Evolutionary conservation across 2,888 invertebrate genomes (phyloP).

Genomic region (Halictus quadricinctus): DNA sequence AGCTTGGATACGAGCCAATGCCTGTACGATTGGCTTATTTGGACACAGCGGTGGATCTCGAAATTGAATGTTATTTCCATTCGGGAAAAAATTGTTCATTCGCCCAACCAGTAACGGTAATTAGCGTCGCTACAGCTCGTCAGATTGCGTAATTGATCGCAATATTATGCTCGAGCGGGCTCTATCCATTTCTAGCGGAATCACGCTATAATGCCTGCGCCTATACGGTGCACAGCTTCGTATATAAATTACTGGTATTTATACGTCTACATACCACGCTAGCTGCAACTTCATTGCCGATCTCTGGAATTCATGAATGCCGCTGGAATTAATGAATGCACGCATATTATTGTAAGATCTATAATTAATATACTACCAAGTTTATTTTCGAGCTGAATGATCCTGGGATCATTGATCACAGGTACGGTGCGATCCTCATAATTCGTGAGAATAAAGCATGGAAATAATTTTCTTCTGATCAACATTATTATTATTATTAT

Average conservation of each 20-base stretch:
- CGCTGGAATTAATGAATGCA: not conserved
- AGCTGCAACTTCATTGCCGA: slow-evolving; percentile 25
- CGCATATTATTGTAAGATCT: not conserved
- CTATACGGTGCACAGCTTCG: slow-evolving; percentile 29
- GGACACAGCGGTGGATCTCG: slow-evolving; percentile 1
- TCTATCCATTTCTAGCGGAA: slow-evolving; percentile 53
- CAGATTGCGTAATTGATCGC: slow-evolving; percentile 54
- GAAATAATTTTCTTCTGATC: not conserved
- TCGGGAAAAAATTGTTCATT: slow-evolving; percentile 30
- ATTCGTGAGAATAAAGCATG: not conserved
- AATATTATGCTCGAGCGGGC: slow-evolving; percentile 44
- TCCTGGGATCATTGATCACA: not conserved
- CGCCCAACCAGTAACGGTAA: slow-evolving; percentile 16
- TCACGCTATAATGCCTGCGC: slow-evolving; percentile 50
- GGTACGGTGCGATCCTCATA: not conserved
- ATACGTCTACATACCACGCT: slow-evolving; percentile 13
- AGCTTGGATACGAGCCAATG: slow-evolving; percentile 35
- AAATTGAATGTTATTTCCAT: slow-evolving; percentile 46
- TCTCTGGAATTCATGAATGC: slow-evolving; percentile 20
- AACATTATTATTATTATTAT: not conserved
- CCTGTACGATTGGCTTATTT: slow-evolving; percentile 15
- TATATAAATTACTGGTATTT: slow-evolving; percentile 53
- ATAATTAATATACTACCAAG: not conserved
- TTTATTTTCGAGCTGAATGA: not conserved
- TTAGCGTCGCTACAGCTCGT: slow-evolving; percentile 35